A percentile compares a stretch with the other conserved stretches of the same genome.
These are phyloP conservation scores for Mustela lutreola DNA, from an alignment of 2,113 vertebrate species.

Conservation along the genomic window DNA sequence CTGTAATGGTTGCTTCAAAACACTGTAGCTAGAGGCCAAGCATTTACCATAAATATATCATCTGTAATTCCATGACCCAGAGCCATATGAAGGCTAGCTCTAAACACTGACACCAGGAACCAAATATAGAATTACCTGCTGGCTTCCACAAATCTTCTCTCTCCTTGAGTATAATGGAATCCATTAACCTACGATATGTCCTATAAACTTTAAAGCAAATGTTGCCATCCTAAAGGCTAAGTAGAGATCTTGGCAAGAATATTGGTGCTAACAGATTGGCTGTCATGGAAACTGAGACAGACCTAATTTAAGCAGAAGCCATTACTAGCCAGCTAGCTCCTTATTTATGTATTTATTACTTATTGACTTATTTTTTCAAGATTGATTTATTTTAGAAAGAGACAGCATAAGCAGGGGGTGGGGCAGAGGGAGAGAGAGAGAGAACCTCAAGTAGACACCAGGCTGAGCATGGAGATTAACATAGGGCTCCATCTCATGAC, in stretches of 20 bases:
- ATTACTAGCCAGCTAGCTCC: conserved; percentile 21
- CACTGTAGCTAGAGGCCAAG: not conserved
- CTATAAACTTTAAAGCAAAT: conserved; percentile 82
- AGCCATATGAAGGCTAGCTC: not conserved
- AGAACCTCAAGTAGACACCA: not conserved
- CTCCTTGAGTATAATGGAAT: conserved; percentile 81
- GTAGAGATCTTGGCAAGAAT: conserved; percentile 84
- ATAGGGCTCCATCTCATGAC: not conserved
- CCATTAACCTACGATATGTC: conserved; percentile 77
- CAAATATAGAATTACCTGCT: not conserved
- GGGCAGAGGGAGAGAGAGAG: not conserved
- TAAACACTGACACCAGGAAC: not conserved
- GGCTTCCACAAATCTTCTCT: conserved; percentile 77
- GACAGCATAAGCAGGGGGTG: not conserved
- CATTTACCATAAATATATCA: not conserved
- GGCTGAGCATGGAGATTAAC: not conserved
- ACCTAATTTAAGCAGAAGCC: conserved; percentile 86
- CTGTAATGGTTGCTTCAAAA: not conserved
- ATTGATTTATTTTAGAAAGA: not conserved
- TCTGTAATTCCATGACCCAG: conserved; percentile 30
- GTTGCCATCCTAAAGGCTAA: conserved; percentile 81
- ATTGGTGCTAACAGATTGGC: conserved; percentile 86
- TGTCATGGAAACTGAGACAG: conserved; percentile 88
- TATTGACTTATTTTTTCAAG: not conserved
- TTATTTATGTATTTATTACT: not conserved